These are phyloP conservation scores for Syngnathus acus DNA, from an alignment of 2,797 vertebrate species.

Conservation along the genomic window DNA sequence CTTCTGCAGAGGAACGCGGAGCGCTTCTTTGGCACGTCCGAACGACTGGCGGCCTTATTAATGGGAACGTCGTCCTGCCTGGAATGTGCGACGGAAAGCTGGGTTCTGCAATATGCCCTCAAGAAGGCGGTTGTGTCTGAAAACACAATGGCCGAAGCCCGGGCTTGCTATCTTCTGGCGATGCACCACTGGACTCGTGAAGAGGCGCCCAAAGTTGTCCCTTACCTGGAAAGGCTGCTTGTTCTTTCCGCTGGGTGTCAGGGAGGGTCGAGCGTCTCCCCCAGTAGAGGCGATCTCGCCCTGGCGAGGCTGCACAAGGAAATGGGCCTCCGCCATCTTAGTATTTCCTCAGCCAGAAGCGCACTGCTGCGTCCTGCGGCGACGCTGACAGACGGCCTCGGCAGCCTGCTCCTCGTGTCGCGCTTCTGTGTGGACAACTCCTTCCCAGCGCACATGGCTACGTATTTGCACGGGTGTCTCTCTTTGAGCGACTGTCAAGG, in stretches of 20 bases:
- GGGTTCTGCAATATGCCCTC: constrained; percentile 71
- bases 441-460: constrained; percentile 69
- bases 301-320: constrained; percentile 73
- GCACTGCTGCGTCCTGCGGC: constrained; percentile 50
- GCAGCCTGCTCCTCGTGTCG: constrained; percentile 65
- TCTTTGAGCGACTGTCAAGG: constrained; percentile 16
- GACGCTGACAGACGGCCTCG: constrained; percentile 61
- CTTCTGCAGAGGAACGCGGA: constrained; percentile 80
- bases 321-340: constrained; percentile 70
- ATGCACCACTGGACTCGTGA: constrained; percentile 62
- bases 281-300: constrained; percentile 65
- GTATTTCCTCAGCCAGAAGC: constrained; percentile 67
- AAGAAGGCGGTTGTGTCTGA: constrained; percentile 70
- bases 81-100: constrained; percentile 59
- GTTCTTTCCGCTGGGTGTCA: constrained; percentile 57
- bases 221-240: constrained; percentile 84
- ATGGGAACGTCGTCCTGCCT: constrained; percentile 67
- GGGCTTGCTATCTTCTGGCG: constrained; percentile 76
- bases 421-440: constrained; percentile 34
- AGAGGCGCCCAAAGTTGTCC: constrained; percentile 62
- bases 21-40: constrained; percentile 65
- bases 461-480: constrained; percentile 71
- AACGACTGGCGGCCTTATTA: constrained; percentile 75
- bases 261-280: constrained; percentile 29
- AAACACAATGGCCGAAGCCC: constrained; percentile 73